Base-by-base conservation (phyloP, 2,113 vertebrate genomes). In the Grantiella picta region DNA sequence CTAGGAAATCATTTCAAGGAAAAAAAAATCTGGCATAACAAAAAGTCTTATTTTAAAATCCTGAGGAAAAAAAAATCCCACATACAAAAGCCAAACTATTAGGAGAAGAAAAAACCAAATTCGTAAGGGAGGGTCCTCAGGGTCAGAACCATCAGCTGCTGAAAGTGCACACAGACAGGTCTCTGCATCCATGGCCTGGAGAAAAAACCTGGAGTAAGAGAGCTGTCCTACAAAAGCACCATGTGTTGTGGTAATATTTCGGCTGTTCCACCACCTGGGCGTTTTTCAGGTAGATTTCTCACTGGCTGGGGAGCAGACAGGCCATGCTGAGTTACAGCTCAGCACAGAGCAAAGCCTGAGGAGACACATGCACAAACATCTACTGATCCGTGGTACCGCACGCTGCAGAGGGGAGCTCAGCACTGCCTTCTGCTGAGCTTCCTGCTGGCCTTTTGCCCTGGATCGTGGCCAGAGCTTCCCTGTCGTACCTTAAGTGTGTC, bases 401-500 rank as follows among this genome's bases (percentile, higher is more conserved):
- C 56, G 31, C 64, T 11, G 76, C 84, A 93, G 86, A 76, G 86
- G 83, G 79, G 56, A 47, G 35, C 84, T 75, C 66, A 79, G 66
- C 60, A 6, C 27, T 50, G 60, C 16, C 50, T 76, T 29, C n/a
- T 85, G 78, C 92, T 80, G 73, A 69, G 72, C 24, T 38, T 35
- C 82, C 92, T 60, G 69, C 87, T 89, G 73, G 10, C 71, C 80
- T 2, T 35, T 12, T 15, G 27, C 71, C 47, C 82, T 23, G 19
- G 5, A 0, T n/a, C 63, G 13, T 28, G 47, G 52, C 54, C 64
- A 66, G 73, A 69, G 38, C 56, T 87, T 88, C 76, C 52, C 75
- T 86, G 60, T 95, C 92, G 97, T 98, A 98, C 97, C 97, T 92
- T 88, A 59, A 89, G 72, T 31, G 95, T 96, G 93, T 97, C 89